phyloP scores from a whole-genome alignment of 2,888 invertebrate genomes.

The Digitonthophagus gazella region DNA sequence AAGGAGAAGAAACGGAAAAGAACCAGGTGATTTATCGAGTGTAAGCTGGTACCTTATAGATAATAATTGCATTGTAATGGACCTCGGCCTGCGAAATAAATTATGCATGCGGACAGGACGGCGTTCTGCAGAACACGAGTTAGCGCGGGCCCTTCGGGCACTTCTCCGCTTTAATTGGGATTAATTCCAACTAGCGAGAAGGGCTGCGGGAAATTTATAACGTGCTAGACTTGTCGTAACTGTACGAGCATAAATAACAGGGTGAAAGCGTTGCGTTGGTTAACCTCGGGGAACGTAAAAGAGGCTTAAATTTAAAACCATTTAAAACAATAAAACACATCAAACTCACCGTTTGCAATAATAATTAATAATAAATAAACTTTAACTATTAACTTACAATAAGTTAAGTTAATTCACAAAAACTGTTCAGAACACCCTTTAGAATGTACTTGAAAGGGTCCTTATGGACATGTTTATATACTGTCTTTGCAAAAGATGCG shows the following conservation, averaged over 20 bases:
- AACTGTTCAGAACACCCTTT: neutral
- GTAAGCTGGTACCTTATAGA: conserved; percentile 39
- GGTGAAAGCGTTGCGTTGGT: neutral
- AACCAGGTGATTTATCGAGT: conserved; percentile 39
- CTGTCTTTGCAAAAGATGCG: neutral
- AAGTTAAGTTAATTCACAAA: neutral
- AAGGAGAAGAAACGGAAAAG: conserved; percentile 12
- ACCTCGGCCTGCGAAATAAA: conserved; percentile 30
- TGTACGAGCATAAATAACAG: neutral
- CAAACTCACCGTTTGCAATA: neutral
- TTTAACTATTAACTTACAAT: neutral
- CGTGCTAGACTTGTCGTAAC: neutral
- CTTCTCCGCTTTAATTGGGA: neutral
- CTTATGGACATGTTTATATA: neutral
- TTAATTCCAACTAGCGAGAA: neutral
- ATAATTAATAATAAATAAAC: no score
- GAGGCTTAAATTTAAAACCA: neutral
- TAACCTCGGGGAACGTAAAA: no score
- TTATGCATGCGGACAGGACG: conserved; percentile 37
- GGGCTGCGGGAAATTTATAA: neutral
- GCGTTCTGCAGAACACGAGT: conserved; percentile 19
- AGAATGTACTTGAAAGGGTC: neutral
- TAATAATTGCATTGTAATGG: conserved; percentile 42
- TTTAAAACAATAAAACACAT: no score
- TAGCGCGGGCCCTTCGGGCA: neutral